Evolutionary conservation across 2,113 vertebrate species (phyloP).

Genomic region (Barnardius zonarius): DNA sequence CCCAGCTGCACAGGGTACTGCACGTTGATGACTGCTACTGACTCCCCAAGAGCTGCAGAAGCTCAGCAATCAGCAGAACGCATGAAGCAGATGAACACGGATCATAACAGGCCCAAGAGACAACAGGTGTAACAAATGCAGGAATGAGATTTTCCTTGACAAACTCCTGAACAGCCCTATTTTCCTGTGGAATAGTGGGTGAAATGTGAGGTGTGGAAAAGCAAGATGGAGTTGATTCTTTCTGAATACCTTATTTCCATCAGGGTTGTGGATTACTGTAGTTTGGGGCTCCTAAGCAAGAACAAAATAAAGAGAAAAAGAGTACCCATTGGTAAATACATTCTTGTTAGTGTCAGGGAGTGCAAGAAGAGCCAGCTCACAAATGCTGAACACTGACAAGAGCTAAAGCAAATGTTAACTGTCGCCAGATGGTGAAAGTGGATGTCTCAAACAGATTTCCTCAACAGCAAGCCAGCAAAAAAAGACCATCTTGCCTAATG

Average conservation of each 20-base stretch:
- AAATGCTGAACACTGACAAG: slow-evolving; percentile 66
- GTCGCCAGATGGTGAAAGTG: slow-evolving; percentile 45
- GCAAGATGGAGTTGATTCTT: slow-evolving; percentile 69
- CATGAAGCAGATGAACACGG: background rate
- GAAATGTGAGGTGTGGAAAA: slow-evolving; percentile 65
- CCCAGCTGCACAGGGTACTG: background rate
- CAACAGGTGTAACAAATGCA: background rate
- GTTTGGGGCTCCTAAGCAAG: slow-evolving; percentile 96
- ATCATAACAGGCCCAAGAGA: background rate
- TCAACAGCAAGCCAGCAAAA: slow-evolving; percentile 51
- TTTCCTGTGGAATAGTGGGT: slow-evolving; percentile 39
- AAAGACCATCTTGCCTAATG: slow-evolving; percentile 16
- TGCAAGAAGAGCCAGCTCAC: slow-evolving; percentile 64
- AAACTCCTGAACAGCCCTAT: background rate
- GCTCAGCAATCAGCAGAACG: background rate
- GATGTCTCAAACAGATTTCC: slow-evolving; percentile 34
- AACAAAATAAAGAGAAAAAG: slow-evolving; percentile 81
- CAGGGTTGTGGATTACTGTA: slow-evolving; percentile 99
- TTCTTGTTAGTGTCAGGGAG: slow-evolving; percentile 53
- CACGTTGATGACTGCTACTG: background rate
- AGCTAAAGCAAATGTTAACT: slow-evolving; percentile 65
- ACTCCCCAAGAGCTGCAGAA: background rate
- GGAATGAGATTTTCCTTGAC: background rate
- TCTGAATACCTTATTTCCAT: slow-evolving; percentile 98
- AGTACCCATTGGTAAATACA: slow-evolving; percentile 74